Evolutionary conservation across 2,113 vertebrate species (phyloP).

Genomic region (Atlantisia rogersi): DNA sequence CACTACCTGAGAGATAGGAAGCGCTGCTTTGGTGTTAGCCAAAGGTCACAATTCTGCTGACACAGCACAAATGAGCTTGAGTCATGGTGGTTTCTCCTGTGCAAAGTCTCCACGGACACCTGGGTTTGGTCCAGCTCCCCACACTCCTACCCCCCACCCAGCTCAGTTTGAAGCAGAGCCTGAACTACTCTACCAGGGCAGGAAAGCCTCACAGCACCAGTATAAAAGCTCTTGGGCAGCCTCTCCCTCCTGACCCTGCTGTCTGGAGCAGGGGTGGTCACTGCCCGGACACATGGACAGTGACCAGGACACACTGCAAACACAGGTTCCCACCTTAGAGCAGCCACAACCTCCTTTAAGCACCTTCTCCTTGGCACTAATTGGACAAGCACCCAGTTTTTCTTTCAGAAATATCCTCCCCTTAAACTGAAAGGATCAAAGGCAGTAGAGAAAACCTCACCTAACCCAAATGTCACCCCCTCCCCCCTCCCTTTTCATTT

Average conservation of each 20-base stretch:
- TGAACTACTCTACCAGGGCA: background rate
- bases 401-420: background rate
- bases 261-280: background rate
- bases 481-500: background rate
- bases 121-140: background rate
- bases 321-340: background rate
- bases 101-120: background rate
- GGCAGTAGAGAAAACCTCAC: background rate
- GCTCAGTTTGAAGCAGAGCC: background rate
- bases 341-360: background rate
- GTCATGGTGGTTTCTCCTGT: background rate
- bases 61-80: background rate
- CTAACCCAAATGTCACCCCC: background rate
- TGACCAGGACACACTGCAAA: rapidly evolving
- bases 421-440: background rate
- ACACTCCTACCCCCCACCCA: background rate
- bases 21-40: rapidly evolving
- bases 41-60: conserved; percentile 25
- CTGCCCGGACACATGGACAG: background rate
- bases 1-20: background rate
- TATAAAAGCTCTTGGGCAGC: background rate
- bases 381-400: background rate
- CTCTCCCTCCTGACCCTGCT: background rate
- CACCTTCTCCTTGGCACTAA: background rate
- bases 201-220: background rate